These are phyloP conservation scores for Rhodeus uyekii DNA, from an alignment of 2,797 vertebrate genomes.

Conservation along the genomic window DNA sequence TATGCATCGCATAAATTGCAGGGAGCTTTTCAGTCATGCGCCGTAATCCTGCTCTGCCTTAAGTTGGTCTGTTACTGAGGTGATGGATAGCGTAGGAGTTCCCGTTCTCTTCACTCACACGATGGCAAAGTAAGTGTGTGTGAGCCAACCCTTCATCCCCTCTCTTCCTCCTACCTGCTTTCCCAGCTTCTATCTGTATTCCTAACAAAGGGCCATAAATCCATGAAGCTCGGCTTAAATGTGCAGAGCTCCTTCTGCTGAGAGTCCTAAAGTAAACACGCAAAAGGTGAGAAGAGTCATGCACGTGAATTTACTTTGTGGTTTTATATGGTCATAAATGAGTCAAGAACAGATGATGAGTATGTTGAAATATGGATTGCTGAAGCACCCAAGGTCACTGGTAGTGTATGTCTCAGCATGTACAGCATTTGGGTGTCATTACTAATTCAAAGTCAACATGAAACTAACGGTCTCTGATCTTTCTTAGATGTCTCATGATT, in stretches of 20 bases:
- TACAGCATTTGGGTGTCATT: conserved; percentile 23
- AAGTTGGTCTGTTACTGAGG: conserved; percentile 30
- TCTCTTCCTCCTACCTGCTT: conserved; percentile 51
- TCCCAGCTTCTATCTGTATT: conserved; percentile 3
- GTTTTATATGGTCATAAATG: conserved; percentile 48
- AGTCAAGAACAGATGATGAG: conserved; percentile 33
- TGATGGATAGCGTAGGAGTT: conserved; percentile 48
- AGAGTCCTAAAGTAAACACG: conserved; percentile 34
- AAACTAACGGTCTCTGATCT: neutral
- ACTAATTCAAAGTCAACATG: conserved; percentile 33
- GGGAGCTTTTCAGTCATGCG: conserved; percentile 35
- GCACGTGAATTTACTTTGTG: conserved; percentile 30
- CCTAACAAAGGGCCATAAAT: conserved; percentile 21
- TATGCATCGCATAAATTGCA: conserved; percentile 49
- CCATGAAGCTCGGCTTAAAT: conserved; percentile 16
- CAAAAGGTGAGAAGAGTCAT: conserved; percentile 17
- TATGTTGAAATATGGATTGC: conserved; percentile 40
- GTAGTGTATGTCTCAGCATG: conserved; percentile 16
- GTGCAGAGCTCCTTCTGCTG: conserved; percentile 18
- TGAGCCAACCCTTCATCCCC: conserved; percentile 33
- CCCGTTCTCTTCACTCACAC: conserved; percentile 25
- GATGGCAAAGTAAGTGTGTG: conserved; percentile 22
- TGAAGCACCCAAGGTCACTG: conserved; percentile 12
- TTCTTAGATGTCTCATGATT: neutral
- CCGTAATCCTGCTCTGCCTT: conserved; percentile 45